Percentiles rank a stretch among this genome's conserved stretches.
Evolutionary conservation across 2,797 vertebrate species (phyloP).

Genomic region (Sebastes kiyomatsui): DNA sequence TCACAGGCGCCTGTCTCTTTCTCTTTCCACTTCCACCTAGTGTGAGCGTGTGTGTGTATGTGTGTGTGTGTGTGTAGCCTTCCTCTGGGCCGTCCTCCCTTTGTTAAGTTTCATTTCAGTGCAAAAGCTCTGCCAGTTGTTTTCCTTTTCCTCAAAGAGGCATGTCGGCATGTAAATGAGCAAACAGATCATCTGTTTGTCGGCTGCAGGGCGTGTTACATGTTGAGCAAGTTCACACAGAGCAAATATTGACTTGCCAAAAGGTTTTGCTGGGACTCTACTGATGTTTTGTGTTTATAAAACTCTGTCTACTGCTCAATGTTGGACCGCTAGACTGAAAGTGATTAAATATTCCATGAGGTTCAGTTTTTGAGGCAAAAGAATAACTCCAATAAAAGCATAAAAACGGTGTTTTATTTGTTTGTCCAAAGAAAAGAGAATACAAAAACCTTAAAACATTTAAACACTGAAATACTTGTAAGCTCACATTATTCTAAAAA

Average conservation of each 20-base stretch:
- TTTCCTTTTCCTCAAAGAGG: not conserved
- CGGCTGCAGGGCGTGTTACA: not conserved
- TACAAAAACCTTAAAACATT: not conserved
- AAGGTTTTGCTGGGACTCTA: not conserved
- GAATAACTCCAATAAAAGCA: not conserved
- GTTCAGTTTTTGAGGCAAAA: not conserved
- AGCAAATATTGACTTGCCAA: not conserved
- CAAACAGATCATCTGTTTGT: not conserved
- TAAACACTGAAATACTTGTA: not conserved
- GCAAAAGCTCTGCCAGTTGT: not conserved
- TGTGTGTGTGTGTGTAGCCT: not conserved
- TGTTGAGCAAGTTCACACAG: conserved; percentile 1
- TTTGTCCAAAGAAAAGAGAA: not conserved
- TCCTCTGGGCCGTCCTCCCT: not conserved
- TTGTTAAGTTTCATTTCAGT: conserved; percentile 56
- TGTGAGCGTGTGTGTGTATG: not conserved
- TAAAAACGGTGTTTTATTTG: not conserved
- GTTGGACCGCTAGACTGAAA: not conserved
- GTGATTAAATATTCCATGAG: no score
- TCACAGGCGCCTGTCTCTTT: not conserved
- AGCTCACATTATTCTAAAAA: not conserved
- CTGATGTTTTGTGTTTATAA: not conserved
- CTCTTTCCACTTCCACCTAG: not conserved
- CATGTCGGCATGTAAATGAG: not conserved
- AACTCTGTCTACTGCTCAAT: not conserved